Conservation (phyloP, 2,113 vertebrate species). For the Gnathonemus longibarbis region DNA sequence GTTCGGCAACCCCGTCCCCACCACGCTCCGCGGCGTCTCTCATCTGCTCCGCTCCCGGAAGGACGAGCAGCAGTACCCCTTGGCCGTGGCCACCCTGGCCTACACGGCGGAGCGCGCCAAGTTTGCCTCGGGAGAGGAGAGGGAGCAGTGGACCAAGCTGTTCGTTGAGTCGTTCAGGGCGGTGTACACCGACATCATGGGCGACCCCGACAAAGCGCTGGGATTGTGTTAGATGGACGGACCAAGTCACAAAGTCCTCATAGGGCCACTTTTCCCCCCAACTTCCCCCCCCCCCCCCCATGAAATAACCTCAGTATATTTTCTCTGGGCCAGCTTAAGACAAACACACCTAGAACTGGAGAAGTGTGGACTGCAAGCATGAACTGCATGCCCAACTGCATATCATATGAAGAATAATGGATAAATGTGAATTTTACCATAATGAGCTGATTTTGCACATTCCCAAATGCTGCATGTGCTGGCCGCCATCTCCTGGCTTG, state of each 20-base stretch:
- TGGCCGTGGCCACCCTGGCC: constrained; percentile 90
- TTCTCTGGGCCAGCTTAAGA: background rate
- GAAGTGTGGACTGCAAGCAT: background rate
- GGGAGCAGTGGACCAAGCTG: constrained; percentile 86
- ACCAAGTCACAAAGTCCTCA: background rate
- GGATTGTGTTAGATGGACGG: constrained; percentile 67
- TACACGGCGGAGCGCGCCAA: constrained; percentile 96
- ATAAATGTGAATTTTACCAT: background rate
- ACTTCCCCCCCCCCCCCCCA: background rate
- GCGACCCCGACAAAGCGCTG: constrained; percentile 72
- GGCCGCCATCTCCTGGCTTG: background rate
- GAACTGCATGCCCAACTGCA: background rate
- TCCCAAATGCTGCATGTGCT: background rate
- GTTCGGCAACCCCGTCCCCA: constrained; percentile 72
- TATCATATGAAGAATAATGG: background rate
- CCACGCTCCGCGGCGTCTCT: constrained; percentile 76
- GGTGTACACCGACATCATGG: constrained; percentile 87
- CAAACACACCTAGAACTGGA: background rate
- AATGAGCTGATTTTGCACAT: background rate
- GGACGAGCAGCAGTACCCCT: constrained; percentile 61
- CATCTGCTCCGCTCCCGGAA: constrained; percentile 77
- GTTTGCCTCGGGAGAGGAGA: constrained; percentile 77
- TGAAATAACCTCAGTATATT: background rate
- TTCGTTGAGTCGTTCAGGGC: constrained; percentile 95
- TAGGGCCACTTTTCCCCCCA: background rate